Conservation (phyloP, 2,113 vertebrate species). For the Columba livia region DNA sequence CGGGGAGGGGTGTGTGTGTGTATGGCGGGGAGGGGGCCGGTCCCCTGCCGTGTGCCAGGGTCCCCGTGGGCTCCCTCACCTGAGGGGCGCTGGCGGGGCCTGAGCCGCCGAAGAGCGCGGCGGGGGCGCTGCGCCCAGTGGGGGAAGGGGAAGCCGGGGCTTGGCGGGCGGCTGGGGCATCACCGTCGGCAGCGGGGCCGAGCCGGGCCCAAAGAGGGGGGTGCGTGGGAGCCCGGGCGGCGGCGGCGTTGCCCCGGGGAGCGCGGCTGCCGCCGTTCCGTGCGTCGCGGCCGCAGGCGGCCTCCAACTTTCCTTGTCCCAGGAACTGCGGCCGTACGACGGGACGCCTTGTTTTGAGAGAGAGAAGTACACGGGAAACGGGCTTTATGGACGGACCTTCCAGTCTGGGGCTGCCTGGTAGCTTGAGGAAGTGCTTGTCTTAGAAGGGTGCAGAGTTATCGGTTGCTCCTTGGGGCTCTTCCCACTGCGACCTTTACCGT, state of each 20-base stretch:
- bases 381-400: neutral
- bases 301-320: conserved; percentile 14
- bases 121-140: neutral
- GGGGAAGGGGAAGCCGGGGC: neutral
- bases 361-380: neutral
- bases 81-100: neutral
- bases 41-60: conserved; percentile 20
- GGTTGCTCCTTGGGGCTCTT: neutral
- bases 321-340: neutral
- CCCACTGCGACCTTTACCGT: neutral
- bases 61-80: conserved; percentile 12
- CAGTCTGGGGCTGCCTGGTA: neutral
- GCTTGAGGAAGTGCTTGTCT: neutral
- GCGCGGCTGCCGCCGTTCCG: neutral
- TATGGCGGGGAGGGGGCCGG: neutral
- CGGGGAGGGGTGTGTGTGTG: neutral
- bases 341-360: neutral
- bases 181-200: neutral
- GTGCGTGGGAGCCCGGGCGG: neutral
- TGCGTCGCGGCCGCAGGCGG: neutral
- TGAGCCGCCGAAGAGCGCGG: neutral
- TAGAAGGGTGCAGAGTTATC: neutral
- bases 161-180: neutral
- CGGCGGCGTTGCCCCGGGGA: neutral
- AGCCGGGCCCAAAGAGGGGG: neutral